These are phyloP conservation scores for Drosophila tsacasi DNA, from an alignment of 1,140 invertebrate species.

Conservation along the genomic window DNA sequence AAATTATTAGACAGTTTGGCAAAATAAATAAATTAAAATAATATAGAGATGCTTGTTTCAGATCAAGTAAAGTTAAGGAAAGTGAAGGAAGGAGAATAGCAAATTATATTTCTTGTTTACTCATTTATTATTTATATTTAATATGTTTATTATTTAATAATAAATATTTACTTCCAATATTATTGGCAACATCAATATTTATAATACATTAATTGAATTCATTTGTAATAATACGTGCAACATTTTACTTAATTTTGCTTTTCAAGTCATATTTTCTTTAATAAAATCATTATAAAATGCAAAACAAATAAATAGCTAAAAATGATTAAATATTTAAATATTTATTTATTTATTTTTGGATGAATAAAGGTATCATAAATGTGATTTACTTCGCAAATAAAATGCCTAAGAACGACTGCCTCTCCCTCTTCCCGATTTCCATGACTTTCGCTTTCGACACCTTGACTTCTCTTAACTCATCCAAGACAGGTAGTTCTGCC, in stretches of 20 bases:
- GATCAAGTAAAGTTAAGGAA: background rate
- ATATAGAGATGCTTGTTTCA: background rate
- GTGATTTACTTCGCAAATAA: background rate
- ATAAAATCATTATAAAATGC: background rate
- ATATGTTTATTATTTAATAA: too few relatives aligned
- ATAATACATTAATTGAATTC: background rate
- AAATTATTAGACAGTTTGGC: background rate
- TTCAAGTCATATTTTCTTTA: background rate
- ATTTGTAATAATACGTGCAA: background rate
- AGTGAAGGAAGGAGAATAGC: too few relatives aligned
- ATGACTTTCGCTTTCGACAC: slow-evolving; percentile 34
- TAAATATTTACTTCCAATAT: too few relatives aligned
- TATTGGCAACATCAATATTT: background rate
- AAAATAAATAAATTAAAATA: background rate
- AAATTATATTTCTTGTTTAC: too few relatives aligned
- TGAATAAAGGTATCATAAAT: too few relatives aligned
- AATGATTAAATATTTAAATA: background rate
- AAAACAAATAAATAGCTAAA: too few relatives aligned
- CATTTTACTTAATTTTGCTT: background rate
- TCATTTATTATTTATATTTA: background rate
- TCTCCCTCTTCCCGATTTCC: background rate
- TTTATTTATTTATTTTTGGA: background rate
- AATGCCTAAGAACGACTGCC: background rate
- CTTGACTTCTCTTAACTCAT: slow-evolving; percentile 24
- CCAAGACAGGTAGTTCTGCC: slow-evolving; percentile 31